These are phyloP conservation scores for Microtus montanus DNA, from an alignment of 2,113 vertebrate species.

Conservation along the genomic window DNA sequence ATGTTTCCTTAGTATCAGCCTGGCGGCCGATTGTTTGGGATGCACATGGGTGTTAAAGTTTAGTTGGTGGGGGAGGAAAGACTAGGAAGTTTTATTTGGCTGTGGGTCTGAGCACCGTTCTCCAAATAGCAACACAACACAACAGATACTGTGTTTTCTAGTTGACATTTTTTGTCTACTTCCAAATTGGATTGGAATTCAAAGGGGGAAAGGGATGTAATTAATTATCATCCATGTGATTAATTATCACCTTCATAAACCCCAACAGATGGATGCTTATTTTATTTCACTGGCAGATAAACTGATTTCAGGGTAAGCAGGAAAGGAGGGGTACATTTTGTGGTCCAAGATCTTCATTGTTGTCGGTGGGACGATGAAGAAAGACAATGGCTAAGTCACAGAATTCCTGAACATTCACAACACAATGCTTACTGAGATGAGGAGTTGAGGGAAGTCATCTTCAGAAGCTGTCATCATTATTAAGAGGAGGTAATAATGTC, in stretches of 20 bases:
- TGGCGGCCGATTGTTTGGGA: background rate
- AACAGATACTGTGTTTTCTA: constrained; percentile 51
- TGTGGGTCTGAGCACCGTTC: background rate
- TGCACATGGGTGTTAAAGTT: background rate
- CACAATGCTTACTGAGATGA: background rate
- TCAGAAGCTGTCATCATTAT: background rate
- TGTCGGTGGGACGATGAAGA: constrained; percentile 5
- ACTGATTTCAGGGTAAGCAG: background rate
- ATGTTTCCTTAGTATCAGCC: background rate
- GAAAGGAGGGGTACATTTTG: background rate
- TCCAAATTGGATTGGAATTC: constrained; percentile 68
- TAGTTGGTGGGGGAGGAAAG: background rate
- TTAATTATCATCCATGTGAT: constrained; percentile 71
- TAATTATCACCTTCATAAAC: constrained; percentile 72
- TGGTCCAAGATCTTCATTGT: constrained; percentile 8
- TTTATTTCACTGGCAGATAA: constrained; percentile 55
- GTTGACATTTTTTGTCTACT: constrained; percentile 62
- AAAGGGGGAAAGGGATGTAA: constrained; percentile 56
- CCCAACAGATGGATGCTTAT: constrained; percentile 65
- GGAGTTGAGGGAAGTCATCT: background rate
- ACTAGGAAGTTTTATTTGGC: background rate
- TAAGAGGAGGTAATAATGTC: constrained; percentile 16
- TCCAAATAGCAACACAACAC: constrained; percentile 27
- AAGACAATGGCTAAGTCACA: background rate
- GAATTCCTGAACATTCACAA: background rate